Percentiles rank a stretch among this genome's conserved stretches.
These are phyloP conservation scores for Lichenostomus cassidix DNA, from an alignment of 2,113 vertebrate genomes.

Conservation along the genomic window DNA sequence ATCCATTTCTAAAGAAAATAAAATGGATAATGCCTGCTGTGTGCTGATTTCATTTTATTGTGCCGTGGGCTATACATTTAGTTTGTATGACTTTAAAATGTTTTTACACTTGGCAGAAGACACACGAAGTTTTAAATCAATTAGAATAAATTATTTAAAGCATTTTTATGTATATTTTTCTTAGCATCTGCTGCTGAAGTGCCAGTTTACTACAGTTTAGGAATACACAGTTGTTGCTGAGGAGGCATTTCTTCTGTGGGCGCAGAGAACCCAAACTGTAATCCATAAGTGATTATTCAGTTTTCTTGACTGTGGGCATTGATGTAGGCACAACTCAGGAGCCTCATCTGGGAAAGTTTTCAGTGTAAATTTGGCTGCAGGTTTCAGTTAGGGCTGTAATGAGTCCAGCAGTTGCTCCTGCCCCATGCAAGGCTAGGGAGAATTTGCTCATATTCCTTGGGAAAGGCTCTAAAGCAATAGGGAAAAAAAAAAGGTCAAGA, in stretches of 20 bases:
- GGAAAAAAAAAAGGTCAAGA: neutral
- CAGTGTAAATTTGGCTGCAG: neutral
- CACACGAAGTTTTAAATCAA: neutral
- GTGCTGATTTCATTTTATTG: neutral
- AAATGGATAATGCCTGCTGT: neutral
- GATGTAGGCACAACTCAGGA: neutral
- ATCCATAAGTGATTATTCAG: neutral
- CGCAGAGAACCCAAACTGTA: neutral
- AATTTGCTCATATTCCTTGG: neutral
- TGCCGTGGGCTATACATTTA: neutral
- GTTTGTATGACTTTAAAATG: neutral
- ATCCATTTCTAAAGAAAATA: conserved; percentile 49
- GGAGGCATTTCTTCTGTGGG: neutral
- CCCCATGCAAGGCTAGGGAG: neutral
- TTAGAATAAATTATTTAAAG: neutral
- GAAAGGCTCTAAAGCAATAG: neutral
- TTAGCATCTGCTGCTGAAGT: neutral
- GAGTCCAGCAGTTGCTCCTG: neutral
- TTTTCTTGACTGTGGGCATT: neutral
- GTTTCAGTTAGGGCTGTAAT: neutral
- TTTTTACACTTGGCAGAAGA: neutral
- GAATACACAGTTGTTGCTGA: neutral
- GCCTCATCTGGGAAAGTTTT: neutral
- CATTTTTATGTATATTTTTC: neutral
- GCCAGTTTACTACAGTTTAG: neutral